A percentile compares a stretch with the other conserved stretches of the same genome.
phyloP scores from a whole-genome alignment of 2,113 vertebrate species.

The Chionomys nivalis region DNA sequence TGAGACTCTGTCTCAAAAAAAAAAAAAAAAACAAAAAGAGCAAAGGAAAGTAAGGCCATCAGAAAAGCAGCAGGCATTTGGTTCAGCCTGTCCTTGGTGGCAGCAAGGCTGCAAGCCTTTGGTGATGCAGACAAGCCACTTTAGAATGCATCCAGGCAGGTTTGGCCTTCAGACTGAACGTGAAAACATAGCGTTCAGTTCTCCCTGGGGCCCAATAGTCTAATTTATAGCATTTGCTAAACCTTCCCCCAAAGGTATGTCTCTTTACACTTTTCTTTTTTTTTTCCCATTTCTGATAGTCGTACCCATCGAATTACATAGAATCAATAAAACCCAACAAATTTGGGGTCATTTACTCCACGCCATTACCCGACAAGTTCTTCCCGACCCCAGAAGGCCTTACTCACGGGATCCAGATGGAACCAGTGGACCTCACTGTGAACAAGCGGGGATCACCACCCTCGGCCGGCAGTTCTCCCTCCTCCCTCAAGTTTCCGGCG shows the following conservation, averaged over 20 bases:
- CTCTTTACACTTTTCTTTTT: neutral
- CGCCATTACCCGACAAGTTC: slow-evolving; percentile 85
- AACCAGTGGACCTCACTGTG: slow-evolving; percentile 96
- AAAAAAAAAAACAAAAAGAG: no score
- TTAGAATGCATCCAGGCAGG: neutral
- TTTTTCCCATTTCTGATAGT: slow-evolving; percentile 74
- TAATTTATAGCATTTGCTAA: neutral
- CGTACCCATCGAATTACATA: slow-evolving; percentile 88
- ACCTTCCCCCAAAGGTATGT: neutral
- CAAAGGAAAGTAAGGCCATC: neutral
- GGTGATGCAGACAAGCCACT: neutral
- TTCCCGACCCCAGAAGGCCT: slow-evolving; percentile 85
- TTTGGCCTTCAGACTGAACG: neutral
- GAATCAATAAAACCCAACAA: slow-evolving; percentile 88
- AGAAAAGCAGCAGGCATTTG: neutral
- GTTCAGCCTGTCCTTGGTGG: neutral
- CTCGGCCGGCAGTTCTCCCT: slow-evolving; percentile 88
- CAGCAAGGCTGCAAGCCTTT: neutral
- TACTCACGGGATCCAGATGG: slow-evolving; percentile 90
- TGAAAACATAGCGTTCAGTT: neutral
- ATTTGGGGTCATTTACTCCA: slow-evolving; percentile 88
- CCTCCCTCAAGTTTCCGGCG: slow-evolving; percentile 89
- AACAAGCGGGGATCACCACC: slow-evolving; percentile 92
- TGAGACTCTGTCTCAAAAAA: no score
- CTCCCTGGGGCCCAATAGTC: neutral